Conservation (phyloP, 2,888 invertebrate genomes). For the Drosophila mimica region DNA sequence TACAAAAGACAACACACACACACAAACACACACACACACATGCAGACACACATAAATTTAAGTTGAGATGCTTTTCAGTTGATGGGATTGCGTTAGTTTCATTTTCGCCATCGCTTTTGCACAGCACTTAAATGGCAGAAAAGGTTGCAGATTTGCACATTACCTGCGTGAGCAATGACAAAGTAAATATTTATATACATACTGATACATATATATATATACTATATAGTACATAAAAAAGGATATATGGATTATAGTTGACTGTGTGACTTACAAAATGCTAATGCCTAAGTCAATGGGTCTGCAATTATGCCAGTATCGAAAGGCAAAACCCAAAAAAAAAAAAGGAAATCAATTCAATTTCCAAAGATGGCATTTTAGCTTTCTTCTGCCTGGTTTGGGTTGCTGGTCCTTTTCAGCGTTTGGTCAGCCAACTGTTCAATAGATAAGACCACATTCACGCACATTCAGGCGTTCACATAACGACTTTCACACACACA, state of each 20-base stretch:
- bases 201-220: not conserved
- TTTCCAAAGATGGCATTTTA: conserved; percentile 27
- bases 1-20: conserved; percentile 8
- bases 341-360: conserved; percentile 49
- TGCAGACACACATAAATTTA: conserved; percentile 19
- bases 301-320: conserved; percentile 56
- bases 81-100: conserved; percentile 75
- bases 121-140: conserved; percentile 59
- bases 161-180: conserved; percentile 29
- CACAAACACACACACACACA: conserved; percentile 23
- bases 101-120: conserved; percentile 34
- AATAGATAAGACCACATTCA: conserved; percentile 63
- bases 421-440: conserved; percentile 62
- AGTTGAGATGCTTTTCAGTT: conserved; percentile 76
- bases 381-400: not conserved
- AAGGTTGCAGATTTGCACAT: conserved; percentile 50
- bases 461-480: conserved; percentile 22
- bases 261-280: conserved; percentile 12
- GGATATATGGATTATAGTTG: not conserved
- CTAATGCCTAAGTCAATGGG: conserved; percentile 37
- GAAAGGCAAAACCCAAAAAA: conserved; percentile 14
- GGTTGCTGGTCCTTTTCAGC: conserved; percentile 24
- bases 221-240: not conserved
- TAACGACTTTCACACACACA: conserved; percentile 17
- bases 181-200: conserved; percentile 7